phyloP scores from a whole-genome alignment of 2,888 invertebrate species.

The Lumbricus terrestris region DNA sequence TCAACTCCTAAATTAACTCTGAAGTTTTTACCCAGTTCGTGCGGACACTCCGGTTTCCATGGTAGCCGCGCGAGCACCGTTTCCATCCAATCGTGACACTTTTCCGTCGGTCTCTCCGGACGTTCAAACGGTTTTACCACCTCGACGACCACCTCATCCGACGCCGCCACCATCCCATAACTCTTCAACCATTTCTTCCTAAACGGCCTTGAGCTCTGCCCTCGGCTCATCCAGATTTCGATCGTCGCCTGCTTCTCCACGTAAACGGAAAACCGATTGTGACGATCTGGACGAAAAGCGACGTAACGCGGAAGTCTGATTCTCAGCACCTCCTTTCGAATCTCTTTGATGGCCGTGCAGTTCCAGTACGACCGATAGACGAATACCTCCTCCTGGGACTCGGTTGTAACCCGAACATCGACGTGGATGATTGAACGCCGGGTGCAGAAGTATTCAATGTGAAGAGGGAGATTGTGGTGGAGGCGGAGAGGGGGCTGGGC shows the following conservation, averaged over 20 bases:
- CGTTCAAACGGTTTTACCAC: slow-evolving; percentile 20
- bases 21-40: slow-evolving; percentile 20
- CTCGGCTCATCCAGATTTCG: slow-evolving; percentile 16
- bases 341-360: background rate
- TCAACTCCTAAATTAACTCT: background rate
- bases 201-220: background rate
- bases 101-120: slow-evolving; percentile 17
- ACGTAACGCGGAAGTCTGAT: slow-evolving; percentile 23
- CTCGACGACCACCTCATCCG: background rate
- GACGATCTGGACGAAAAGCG: slow-evolving; percentile 13
- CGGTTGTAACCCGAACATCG: background rate
- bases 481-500: slow-evolving; percentile 23
- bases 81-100: slow-evolving; percentile 19
- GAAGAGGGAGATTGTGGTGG: slow-evolving; percentile 23
- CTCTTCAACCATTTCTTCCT: background rate
- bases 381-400: background rate
- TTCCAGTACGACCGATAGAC: background rate
- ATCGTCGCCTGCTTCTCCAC: background rate
- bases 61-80: background rate
- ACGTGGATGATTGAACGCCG: background rate
- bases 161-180: background rate
- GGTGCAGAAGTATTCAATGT: slow-evolving; percentile 22
- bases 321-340: background rate
- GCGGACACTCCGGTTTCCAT: slow-evolving; percentile 17
- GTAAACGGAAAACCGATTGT: slow-evolving; percentile 13